A percentile compares a stretch with the other conserved stretches of the same genome.
These are phyloP conservation scores for Addax nasomaculatus DNA, from an alignment of 2,113 vertebrate genomes.

Conservation along the genomic window DNA sequence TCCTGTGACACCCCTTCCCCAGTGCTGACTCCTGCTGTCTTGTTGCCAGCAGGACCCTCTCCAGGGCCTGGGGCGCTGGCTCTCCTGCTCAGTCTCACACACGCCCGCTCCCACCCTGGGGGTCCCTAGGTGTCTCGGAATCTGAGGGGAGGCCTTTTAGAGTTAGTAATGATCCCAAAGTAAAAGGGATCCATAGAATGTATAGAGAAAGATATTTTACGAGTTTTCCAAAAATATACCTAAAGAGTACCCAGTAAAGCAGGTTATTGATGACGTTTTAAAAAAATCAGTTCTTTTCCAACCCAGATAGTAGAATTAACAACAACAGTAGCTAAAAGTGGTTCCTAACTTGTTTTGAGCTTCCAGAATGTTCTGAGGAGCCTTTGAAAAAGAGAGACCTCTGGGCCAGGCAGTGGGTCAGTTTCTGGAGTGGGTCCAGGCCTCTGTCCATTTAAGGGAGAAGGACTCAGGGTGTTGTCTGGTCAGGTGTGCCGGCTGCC, in stretches of 20 bases:
- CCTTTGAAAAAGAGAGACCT: neutral
- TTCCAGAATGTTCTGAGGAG: neutral
- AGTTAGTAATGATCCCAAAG: neutral
- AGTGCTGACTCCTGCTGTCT: neutral
- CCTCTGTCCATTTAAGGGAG: neutral
- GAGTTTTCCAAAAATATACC: neutral
- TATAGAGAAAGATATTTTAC: neutral
- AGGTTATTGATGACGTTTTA: neutral
- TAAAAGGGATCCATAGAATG: neutral
- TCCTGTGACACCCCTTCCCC: neutral
- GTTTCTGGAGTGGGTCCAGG: neutral
- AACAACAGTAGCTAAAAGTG: neutral
- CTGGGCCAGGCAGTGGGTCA: fast-evolving
- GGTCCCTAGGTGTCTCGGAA: neutral
- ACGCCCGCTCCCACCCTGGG: fast-evolving
- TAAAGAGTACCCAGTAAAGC: neutral
- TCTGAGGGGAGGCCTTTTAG: neutral
- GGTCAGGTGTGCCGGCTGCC: neutral
- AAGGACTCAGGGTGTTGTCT: fast-evolving
- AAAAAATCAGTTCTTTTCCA: neutral
- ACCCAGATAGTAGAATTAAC: neutral
- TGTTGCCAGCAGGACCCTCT: neutral
- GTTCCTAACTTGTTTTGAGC: neutral
- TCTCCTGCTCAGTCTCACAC: neutral
- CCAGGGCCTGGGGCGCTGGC: neutral